These are phyloP conservation scores for Cephus runcator DNA, from an alignment of 2,888 invertebrate genomes.

Conservation along the genomic window DNA sequence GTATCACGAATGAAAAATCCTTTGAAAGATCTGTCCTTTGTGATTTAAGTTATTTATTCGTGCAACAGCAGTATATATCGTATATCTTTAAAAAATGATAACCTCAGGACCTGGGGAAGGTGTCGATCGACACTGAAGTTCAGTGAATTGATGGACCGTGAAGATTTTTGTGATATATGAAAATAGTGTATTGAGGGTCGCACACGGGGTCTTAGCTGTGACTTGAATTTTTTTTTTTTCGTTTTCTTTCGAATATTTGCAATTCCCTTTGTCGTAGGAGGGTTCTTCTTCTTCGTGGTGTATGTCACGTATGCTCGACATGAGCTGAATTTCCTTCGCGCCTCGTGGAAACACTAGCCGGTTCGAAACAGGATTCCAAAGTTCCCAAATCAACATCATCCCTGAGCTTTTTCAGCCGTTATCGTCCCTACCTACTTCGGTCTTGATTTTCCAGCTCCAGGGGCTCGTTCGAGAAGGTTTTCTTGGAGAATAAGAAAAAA, in stretches of 20 bases:
- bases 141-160: too few relatives aligned
- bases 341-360: neutral
- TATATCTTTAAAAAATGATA: too few relatives aligned
- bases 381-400: neutral
- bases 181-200: neutral
- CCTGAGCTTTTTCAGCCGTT: neutral
- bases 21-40: too few relatives aligned
- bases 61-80: too few relatives aligned
- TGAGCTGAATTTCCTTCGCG: slow-evolving; percentile 8
- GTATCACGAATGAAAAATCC: too few relatives aligned
- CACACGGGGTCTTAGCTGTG: slow-evolving; percentile 13
- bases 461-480: too few relatives aligned
- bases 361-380: neutral
- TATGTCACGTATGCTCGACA: slow-evolving; percentile 1
- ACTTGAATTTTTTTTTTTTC: slow-evolving; percentile 17
- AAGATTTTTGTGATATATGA: neutral
- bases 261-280: slow-evolving; percentile 16
- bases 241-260: slow-evolving; percentile 1
- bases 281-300: neutral
- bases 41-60: too few relatives aligned
- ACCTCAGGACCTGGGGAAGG: too few relatives aligned
- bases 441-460: too few relatives aligned
- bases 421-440: too few relatives aligned
- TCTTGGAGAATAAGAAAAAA: too few relatives aligned
- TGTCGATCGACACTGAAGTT: too few relatives aligned